These are phyloP conservation scores for Sylvilagus floridanus DNA, from an alignment of 2,797 vertebrate species.

Conservation along the genomic window DNA sequence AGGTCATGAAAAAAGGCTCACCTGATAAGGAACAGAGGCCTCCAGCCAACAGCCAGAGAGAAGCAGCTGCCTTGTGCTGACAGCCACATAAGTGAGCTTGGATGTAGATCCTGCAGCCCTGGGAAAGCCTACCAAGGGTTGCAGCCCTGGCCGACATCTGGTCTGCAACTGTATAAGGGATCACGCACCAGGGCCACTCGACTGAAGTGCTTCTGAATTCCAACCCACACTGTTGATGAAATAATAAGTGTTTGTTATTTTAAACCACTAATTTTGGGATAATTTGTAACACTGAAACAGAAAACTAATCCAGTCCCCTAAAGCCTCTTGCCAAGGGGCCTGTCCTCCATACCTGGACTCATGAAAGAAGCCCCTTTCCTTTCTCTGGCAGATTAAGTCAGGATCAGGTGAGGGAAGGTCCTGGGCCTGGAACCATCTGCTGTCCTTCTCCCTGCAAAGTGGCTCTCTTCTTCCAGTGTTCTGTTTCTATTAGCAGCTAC, in stretches of 20 bases:
- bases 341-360: background rate
- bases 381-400: background rate
- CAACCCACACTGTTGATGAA: background rate
- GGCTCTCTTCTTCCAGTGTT: background rate
- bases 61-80: background rate
- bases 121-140: background rate
- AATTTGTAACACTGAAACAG: background rate
- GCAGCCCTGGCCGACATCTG: background rate
- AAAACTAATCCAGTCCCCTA: background rate
- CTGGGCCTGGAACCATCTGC: background rate
- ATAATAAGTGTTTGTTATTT: background rate
- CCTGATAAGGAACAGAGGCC: background rate
- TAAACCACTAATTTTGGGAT: slow-evolving; percentile 5
- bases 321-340: background rate
- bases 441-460: background rate
- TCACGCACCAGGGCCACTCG: background rate
- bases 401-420: background rate
- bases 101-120: background rate
- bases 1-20: background rate
- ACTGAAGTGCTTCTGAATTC: background rate
- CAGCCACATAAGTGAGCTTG: background rate
- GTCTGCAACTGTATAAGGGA: background rate
- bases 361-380: background rate
- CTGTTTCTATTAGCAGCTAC: background rate
- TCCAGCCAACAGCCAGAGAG: background rate